Evolutionary conservation across 37 sponge, comb jelly and placozoan genomes (phyloP).

Genomic region (Ephydatia muelleri): DNA sequence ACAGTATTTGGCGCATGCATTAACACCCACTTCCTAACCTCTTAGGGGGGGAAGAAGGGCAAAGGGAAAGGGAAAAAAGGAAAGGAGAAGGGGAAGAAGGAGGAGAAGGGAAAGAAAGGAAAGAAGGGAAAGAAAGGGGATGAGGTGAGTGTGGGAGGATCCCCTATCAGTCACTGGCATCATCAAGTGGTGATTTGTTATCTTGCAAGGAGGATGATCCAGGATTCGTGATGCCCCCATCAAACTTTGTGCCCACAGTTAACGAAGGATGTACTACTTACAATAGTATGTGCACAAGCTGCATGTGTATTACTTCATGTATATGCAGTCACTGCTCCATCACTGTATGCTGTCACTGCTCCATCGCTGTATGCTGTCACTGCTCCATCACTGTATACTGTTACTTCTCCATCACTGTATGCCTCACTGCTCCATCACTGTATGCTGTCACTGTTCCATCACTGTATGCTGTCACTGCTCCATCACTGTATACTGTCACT

Average conservation of each 20-base stretch:
- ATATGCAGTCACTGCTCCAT: not conserved
- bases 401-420: not conserved
- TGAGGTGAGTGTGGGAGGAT: conserved; percentile 36
- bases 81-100: conserved; percentile 69
- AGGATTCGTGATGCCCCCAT: conserved; percentile 87
- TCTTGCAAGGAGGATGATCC: conserved; percentile 81
- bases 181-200: not conserved
- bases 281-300: conserved; percentile 59
- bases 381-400: not conserved
- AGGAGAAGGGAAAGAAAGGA: conserved; percentile 72
- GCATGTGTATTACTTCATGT: not conserved
- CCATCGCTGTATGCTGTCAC: not conserved
- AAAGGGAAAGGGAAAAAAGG: conserved; percentile 82
- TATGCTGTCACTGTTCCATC: too few relatives aligned
- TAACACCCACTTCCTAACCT: not conserved
- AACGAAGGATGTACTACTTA: conserved; percentile 60
- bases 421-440: too few relatives aligned
- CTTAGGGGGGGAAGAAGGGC: conserved; percentile 71
- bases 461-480: too few relatives aligned
- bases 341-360: not conserved
- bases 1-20: not conserved
- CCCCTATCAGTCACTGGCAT: not conserved
- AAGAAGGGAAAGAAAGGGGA: conserved; percentile 81
- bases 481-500: too few relatives aligned
- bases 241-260: conserved; percentile 88